Percentiles rank a stretch among this genome's conserved stretches.
These are phyloP conservation scores for Machimus rusticus DNA, from an alignment of 2,888 invertebrate species.

Conservation along the genomic window DNA sequence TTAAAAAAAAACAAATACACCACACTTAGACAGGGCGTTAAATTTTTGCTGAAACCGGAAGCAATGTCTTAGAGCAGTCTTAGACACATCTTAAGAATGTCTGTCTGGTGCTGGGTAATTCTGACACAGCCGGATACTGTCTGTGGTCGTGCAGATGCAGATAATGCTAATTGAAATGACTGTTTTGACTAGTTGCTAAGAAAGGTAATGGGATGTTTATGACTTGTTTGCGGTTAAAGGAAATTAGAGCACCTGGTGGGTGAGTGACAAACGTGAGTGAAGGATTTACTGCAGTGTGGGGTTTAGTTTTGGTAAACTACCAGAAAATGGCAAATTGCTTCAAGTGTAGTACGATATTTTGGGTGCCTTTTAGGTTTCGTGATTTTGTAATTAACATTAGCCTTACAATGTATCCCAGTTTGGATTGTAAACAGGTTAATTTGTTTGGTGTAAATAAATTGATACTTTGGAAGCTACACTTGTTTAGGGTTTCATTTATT, in stretches of 20 bases:
- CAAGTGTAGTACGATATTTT: neutral
- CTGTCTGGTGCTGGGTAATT: neutral
- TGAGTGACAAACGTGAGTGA: neutral
- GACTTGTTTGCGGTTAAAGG: neutral
- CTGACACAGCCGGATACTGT: neutral
- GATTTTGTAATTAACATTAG: neutral
- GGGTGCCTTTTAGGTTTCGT: neutral
- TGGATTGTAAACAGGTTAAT: too few species aligned
- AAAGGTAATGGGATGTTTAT: neutral
- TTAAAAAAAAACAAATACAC: neutral
- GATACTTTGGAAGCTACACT: too few species aligned
- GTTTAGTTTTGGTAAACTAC: neutral
- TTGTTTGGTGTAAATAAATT: too few species aligned
- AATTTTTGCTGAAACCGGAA: constrained; percentile 8
- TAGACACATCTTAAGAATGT: neutral
- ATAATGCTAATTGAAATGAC: neutral
- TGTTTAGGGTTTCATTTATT: too few species aligned
- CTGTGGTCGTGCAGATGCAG: neutral
- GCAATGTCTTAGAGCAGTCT: neutral
- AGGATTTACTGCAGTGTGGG: neutral
- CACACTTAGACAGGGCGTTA: neutral
- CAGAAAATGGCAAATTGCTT: neutral
- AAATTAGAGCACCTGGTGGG: neutral
- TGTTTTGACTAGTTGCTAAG: neutral
- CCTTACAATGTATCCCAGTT: neutral